A percentile compares a stretch with the other conserved stretches of the same genome.
These are phyloP conservation scores for Nothura maculosa DNA, from an alignment of 2,797 vertebrate species.

Conservation along the genomic window DNA sequence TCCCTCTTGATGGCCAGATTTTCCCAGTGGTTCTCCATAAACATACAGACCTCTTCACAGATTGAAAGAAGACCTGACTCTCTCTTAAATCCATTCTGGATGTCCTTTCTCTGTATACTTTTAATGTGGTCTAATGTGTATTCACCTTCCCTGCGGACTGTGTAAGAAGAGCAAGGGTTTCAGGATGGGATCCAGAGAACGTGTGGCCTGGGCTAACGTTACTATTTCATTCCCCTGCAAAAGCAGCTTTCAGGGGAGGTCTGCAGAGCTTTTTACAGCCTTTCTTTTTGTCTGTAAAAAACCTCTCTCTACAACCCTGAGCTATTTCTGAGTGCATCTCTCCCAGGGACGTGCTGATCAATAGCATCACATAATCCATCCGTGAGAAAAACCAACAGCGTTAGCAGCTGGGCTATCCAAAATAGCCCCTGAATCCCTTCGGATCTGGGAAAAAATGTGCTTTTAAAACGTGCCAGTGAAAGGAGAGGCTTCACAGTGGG, in stretches of 20 bases:
- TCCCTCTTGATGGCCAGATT: neutral
- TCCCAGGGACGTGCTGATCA: neutral
- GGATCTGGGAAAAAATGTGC: neutral
- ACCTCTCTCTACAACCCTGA: neutral
- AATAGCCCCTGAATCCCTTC: neutral
- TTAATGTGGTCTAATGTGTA: neutral
- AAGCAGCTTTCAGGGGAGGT: neutral
- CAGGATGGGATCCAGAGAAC: neutral
- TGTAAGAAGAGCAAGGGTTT: neutral
- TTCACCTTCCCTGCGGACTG: rapidly evolving
- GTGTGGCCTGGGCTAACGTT: neutral
- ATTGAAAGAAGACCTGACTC: neutral
- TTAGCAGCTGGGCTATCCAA: neutral
- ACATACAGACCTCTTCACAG: neutral
- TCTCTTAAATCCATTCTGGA: neutral
- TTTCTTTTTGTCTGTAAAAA: neutral
- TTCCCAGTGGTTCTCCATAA: neutral
- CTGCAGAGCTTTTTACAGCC: neutral
- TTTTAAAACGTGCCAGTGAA: neutral
- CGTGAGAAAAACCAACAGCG: neutral
- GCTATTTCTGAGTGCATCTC: neutral
- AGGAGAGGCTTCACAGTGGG: neutral
- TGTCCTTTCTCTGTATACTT: neutral
- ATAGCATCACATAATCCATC: neutral
- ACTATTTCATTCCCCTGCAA: neutral